Conservation (phyloP, 2,113 vertebrate genomes). For the Otocyon megalotis region DNA sequence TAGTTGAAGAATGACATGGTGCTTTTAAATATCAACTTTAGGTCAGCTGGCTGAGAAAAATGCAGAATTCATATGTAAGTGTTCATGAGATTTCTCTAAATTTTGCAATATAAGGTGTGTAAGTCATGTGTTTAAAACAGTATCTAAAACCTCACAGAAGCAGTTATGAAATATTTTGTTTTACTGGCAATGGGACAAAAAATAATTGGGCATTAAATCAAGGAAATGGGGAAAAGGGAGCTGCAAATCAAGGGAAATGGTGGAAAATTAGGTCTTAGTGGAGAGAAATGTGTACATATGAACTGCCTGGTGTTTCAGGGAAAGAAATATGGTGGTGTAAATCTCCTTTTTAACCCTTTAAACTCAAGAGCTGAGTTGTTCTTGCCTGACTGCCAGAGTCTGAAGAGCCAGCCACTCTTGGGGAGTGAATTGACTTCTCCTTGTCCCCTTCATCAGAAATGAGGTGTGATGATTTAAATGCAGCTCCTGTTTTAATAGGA, state of each 20-base stretch:
- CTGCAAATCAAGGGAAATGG: conserved; percentile 90
- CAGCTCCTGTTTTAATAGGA: neutral
- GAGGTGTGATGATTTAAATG: neutral
- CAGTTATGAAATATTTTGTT: conserved; percentile 90
- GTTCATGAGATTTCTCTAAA: conserved; percentile 82
- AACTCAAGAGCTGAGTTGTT: neutral
- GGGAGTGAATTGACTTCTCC: neutral
- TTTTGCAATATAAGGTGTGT: conserved; percentile 81
- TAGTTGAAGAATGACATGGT: neutral
- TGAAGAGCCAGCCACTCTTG: neutral
- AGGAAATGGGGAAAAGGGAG: conserved; percentile 88
- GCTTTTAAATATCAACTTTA: conserved; percentile 74
- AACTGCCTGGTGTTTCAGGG: conserved; percentile 85
- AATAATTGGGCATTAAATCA: conserved; percentile 92
- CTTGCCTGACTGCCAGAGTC: neutral
- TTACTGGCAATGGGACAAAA: conserved; percentile 90
- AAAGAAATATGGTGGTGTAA: conserved; percentile 79
- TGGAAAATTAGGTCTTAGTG: conserved; percentile 89
- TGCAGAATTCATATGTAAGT: conserved; percentile 79
- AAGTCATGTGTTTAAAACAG: conserved; percentile 86
- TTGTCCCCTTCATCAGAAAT: neutral
- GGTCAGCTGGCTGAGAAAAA: conserved; percentile 82
- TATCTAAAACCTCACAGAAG: conserved; percentile 84
- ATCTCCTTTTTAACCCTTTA: conserved; percentile 85
- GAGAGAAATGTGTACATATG: conserved; percentile 88